A percentile compares a stretch with the other conserved stretches of the same genome.
phyloP scores from a whole-genome alignment of 1,140 invertebrate genomes.

The Maniola jurtina region DNA sequence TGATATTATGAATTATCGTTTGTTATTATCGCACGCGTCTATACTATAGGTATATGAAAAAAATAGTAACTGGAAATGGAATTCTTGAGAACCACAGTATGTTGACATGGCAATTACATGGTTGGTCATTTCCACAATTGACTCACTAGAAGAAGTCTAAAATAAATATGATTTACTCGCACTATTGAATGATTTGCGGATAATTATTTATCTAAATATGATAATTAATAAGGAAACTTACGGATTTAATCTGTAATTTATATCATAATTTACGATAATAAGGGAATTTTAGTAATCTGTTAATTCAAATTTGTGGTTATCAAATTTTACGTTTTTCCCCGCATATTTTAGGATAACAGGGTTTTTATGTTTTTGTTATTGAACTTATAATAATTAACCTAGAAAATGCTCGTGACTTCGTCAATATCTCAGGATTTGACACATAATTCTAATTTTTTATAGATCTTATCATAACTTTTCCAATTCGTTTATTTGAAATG shows the following conservation, averaged over 20 bases:
- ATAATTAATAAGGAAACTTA: neutral
- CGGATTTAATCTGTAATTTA: neutral
- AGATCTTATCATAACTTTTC: too few species aligned
- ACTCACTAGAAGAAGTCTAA: neutral
- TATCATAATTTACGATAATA: neutral
- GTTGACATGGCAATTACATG: neutral
- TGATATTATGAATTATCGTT: too few species aligned
- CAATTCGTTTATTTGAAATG: too few species aligned
- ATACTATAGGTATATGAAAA: neutral
- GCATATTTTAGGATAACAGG: neutral
- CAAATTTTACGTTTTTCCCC: neutral
- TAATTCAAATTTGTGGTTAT: neutral
- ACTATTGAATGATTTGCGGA: neutral
- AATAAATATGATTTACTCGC: neutral
- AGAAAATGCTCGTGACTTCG: neutral
- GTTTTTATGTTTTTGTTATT: neutral
- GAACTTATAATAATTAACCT: neutral
- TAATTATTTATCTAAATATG: conserved; percentile 2
- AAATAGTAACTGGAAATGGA: neutral
- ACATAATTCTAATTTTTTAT: too few species aligned
- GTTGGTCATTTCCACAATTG: conserved; percentile 5
- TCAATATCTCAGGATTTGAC: neutral
- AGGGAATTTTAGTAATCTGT: neutral
- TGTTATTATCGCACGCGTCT: neutral
- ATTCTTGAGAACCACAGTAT: neutral